Conservation (phyloP, 2,888 invertebrate genomes). For the Metallyticus violacea region DNA sequence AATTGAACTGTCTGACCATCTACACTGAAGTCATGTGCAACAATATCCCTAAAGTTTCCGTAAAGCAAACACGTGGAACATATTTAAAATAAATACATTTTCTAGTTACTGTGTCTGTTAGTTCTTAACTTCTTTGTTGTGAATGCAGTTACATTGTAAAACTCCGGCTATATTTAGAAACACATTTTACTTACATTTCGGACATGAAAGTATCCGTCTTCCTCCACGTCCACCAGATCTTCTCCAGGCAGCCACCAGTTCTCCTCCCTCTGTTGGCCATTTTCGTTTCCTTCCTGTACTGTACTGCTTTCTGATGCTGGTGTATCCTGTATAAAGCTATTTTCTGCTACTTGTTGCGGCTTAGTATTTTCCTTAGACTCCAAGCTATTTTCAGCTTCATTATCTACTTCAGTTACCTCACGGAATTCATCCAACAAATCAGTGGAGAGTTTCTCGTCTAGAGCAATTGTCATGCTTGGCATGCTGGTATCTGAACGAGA, state of each 20-base stretch:
- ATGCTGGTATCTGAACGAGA: background rate
- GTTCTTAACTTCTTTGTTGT: no score
- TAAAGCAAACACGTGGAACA: no score
- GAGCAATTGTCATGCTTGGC: background rate
- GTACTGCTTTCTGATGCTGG: background rate
- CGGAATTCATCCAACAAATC: background rate
- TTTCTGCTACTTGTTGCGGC: no score
- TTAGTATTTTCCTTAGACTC: no score
- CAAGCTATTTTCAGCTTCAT: background rate
- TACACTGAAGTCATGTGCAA: no score
- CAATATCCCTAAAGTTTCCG: no score
- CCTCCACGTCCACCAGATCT: background rate
- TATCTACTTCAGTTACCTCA: background rate
- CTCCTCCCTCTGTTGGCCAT: background rate
- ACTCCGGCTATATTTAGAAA: no score
- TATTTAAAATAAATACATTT: no score
- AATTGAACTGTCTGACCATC: no score
- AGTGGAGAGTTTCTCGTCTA: background rate
- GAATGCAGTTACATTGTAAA: no score
- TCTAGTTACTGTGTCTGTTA: no score
- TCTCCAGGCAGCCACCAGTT: background rate
- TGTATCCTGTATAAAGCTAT: no score
- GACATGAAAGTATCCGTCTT: background rate
- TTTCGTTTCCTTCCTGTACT: background rate
- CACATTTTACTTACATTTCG: background rate